Evolutionary conservation across 2,113 vertebrate species (phyloP).

Genomic region (Ancistrus triradiatus): DNA sequence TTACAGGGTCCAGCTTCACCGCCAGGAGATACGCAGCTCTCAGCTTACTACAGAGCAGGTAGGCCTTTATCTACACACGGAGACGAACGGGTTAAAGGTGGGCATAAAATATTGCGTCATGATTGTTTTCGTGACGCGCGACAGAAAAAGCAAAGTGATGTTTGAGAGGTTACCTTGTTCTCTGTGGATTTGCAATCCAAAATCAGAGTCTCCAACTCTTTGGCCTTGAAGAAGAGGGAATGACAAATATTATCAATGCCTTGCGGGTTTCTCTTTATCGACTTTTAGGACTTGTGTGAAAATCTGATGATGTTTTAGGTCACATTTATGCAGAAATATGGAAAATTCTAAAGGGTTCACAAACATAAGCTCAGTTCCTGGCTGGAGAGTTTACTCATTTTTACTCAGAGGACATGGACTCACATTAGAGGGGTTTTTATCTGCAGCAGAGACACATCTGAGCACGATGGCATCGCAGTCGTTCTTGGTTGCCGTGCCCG

Average conservation of each 20-base stretch:
- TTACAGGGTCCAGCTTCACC: conserved; percentile 79
- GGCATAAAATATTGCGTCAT: too few relatives aligned
- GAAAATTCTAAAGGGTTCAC: too few relatives aligned
- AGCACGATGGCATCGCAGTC: conserved; percentile 89
- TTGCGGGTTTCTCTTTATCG: too few relatives aligned
- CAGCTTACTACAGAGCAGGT: conserved; percentile 83
- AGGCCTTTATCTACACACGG: conserved; percentile 81
- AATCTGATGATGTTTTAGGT: too few relatives aligned
- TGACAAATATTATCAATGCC: background rate
- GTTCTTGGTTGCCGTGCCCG: conserved; percentile 82
- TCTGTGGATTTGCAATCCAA: conserved; percentile 86
- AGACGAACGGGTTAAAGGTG: background rate
- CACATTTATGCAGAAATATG: too few relatives aligned
- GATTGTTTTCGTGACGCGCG: too few relatives aligned
- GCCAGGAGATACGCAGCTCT: conserved; percentile 89
- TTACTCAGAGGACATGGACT: conserved; percentile 37
- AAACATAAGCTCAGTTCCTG: background rate
- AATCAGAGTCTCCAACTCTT: conserved; percentile 90
- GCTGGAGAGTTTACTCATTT: background rate
- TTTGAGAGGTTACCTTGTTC: conserved; percentile 76
- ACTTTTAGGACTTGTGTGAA: too few relatives aligned
- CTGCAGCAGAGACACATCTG: conserved; percentile 78
- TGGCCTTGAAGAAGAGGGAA: conserved; percentile 56
- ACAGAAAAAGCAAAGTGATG: background rate
- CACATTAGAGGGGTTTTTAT: conserved; percentile 81